A percentile compares a stretch with the other conserved stretches of the same genome.
Conservation (phyloP, 2,797 vertebrate species). For the Netta rufina region DNA sequence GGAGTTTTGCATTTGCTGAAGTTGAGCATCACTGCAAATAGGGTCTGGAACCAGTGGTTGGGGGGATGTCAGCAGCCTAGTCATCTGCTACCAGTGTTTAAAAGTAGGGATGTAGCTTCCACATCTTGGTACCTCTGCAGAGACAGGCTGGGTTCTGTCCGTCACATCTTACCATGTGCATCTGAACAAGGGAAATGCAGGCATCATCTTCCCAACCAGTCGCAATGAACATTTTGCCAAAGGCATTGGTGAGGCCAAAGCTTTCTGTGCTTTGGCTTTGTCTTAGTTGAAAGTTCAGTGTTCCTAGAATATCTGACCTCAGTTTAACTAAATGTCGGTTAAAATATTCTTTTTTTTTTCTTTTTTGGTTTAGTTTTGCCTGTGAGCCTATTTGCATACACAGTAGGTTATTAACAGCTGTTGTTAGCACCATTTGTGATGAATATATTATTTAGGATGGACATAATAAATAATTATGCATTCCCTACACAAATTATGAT, state of each 20-base stretch:
- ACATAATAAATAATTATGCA: neutral
- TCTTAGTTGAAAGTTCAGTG: neutral
- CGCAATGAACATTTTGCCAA: neutral
- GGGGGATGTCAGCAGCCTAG: neutral
- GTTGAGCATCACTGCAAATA: neutral
- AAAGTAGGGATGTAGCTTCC: neutral
- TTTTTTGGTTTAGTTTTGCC: neutral
- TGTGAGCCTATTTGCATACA: neutral
- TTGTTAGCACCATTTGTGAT: neutral
- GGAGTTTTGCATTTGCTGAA: neutral
- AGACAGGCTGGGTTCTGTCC: neutral
- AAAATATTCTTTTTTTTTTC: neutral
- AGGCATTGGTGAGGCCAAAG: neutral
- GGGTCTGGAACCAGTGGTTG: neutral
- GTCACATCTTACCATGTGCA: neutral
- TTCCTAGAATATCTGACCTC: neutral
- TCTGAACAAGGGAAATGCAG: neutral
- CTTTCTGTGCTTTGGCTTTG: neutral
- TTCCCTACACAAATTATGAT: neutral
- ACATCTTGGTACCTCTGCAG: neutral
- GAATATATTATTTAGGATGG: neutral
- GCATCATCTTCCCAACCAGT: neutral
- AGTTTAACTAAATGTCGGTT: neutral
- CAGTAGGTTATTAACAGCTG: neutral
- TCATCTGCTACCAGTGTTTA: fast-evolving